These are phyloP conservation scores for Plestiodon gilberti DNA, from an alignment of 2,113 vertebrate genomes.

Conservation along the genomic window DNA sequence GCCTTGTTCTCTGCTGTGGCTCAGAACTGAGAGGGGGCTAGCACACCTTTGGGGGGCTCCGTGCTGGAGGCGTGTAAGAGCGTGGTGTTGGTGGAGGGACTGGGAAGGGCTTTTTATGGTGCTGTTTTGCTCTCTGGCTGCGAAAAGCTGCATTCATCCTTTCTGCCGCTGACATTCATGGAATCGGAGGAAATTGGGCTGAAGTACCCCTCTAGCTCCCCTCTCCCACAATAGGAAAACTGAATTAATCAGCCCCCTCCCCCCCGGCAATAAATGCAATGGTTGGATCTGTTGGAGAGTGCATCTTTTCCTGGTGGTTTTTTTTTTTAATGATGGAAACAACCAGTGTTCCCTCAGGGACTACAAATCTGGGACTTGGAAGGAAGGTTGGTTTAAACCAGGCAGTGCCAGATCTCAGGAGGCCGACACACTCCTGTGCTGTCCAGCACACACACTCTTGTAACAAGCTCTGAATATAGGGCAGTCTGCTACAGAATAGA, in stretches of 20 bases:
- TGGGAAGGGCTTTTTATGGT: background rate
- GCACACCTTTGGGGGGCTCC: background rate
- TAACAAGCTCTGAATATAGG: background rate
- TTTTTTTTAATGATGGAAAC: background rate
- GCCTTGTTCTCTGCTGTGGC: background rate
- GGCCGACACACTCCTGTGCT: background rate
- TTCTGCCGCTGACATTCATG: background rate
- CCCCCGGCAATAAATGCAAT: conserved; percentile 41
- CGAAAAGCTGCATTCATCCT: conserved; percentile 57
- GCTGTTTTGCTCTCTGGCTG: conserved; percentile 33
- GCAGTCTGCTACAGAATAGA: background rate
- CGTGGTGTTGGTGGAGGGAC: background rate
- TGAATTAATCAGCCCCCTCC: background rate
- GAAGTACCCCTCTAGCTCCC: conserved; percentile 2
- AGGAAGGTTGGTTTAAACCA: background rate
- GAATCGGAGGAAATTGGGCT: conserved; percentile 47
- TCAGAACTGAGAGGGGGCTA: too few relatives aligned
- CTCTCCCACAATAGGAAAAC: background rate
- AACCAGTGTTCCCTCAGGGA: background rate
- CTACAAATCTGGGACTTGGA: background rate
- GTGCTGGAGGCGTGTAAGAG: background rate
- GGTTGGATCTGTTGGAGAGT: conserved; percentile 27
- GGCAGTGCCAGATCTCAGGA: background rate
- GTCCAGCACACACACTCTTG: background rate
- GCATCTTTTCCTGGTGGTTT: background rate